Conservation (phyloP, 2,888 invertebrate species). For the Sminthurinus aureus region DNA sequence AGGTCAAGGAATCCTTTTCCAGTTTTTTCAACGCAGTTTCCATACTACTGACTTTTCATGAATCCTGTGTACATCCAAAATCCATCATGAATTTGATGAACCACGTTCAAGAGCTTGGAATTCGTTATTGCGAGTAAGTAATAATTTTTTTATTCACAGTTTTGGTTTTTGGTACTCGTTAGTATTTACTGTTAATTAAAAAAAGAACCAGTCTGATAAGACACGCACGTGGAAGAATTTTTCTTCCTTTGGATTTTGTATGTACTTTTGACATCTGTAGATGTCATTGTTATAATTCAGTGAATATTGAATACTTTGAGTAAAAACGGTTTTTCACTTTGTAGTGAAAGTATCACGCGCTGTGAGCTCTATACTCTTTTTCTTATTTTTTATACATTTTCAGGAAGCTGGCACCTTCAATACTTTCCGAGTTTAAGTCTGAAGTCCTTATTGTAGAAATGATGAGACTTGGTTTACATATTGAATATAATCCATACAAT, state of each 20-base stretch:
- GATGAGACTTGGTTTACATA: constrained; percentile 30
- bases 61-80: constrained; percentile 45
- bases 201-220: too few species aligned
- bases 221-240: neutral
- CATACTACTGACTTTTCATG: constrained; percentile 47
- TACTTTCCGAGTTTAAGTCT: constrained; percentile 30
- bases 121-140: constrained; percentile 33
- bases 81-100: constrained; percentile 37
- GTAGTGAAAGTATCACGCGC: too few species aligned
- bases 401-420: constrained; percentile 16
- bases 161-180: too few species aligned
- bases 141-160: neutral
- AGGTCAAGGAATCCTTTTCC: constrained; percentile 46
- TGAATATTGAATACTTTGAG: too few species aligned
- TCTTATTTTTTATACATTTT: neutral
- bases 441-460: constrained; percentile 33
- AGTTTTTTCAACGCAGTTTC: constrained; percentile 47
- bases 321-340: too few species aligned
- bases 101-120: constrained; percentile 30
- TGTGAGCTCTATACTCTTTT: too few species aligned
- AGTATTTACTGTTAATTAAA: too few species aligned
- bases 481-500: constrained; percentile 25
- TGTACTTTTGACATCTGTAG: too few species aligned
- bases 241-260: too few species aligned
- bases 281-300: too few species aligned